phyloP scores from a whole-genome alignment of 1,140 invertebrate genomes.

The Gryon sp. region DNA sequence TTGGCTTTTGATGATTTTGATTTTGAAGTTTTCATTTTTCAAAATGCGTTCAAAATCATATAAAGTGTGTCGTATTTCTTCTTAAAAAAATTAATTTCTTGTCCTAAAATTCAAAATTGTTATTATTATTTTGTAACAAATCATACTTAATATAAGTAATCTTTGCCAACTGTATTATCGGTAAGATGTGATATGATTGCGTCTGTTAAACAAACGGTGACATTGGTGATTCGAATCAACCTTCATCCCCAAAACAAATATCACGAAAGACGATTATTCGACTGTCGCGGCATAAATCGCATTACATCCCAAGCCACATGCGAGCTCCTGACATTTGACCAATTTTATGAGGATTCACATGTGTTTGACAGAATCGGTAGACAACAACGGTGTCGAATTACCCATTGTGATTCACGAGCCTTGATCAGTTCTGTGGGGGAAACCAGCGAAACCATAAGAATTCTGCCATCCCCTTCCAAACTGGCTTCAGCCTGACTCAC shows the following conservation, averaged over 20 bases:
- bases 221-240: background rate
- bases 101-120: no score
- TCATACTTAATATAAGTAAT: no score
- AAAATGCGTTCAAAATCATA: no score
- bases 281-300: constrained; percentile 16
- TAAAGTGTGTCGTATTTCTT: no score
- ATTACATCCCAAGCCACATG: constrained; percentile 10
- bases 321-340: constrained; percentile 30
- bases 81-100: no score
- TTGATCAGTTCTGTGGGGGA: constrained; percentile 9
- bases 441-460: constrained; percentile 46
- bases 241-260: constrained; percentile 14
- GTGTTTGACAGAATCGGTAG: constrained; percentile 30
- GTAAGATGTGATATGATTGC: no score
- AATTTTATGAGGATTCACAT: constrained; percentile 48
- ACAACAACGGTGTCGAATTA: constrained; percentile 36
- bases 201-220: no score
- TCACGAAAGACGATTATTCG: constrained; percentile 29
- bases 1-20: no score
- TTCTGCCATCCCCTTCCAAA: no score
- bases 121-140: no score
- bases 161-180: no score
- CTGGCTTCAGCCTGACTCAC: constrained; percentile 28
- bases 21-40: no score
- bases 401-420: constrained; percentile 25